A percentile compares a stretch with the other conserved stretches of the same genome.
Conservation (phyloP, 2,888 invertebrate species). For the Xylota segnis region DNA sequence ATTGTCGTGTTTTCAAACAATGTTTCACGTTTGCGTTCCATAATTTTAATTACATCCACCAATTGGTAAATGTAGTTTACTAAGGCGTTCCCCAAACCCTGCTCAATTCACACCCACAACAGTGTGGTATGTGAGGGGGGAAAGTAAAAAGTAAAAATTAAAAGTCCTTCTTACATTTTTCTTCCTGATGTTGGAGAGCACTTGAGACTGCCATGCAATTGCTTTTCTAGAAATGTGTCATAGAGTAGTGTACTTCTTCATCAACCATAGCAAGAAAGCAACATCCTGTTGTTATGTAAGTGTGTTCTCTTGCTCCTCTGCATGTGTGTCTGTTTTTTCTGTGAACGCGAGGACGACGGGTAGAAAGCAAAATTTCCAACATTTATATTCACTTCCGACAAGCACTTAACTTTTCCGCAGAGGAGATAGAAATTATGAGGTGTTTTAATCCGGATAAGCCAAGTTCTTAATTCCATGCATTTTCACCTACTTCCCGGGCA, state of each 20-base stretch:
- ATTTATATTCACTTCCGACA: slow-evolving; percentile 74
- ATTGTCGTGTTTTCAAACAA: too few relatives aligned
- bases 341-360: too few relatives aligned
- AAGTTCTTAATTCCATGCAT: slow-evolving; percentile 69
- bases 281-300: slow-evolving; percentile 43
- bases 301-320: neutral
- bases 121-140: too few relatives aligned
- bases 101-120: slow-evolving; percentile 4
- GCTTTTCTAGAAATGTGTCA: slow-evolving; percentile 52
- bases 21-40: too few relatives aligned
- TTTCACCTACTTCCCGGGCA: slow-evolving; percentile 62
- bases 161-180: slow-evolving; percentile 51
- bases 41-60: too few relatives aligned
- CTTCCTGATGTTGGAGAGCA: slow-evolving; percentile 64
- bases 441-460: slow-evolving; percentile 74
- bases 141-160: slow-evolving; percentile 32
- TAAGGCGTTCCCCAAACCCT: too few relatives aligned
- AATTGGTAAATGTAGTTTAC: too few relatives aligned
- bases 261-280: slow-evolving; percentile 39
- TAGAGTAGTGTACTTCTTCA: slow-evolving; percentile 32
- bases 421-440: slow-evolving; percentile 73
- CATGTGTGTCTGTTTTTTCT: slow-evolving; percentile 1
- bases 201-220: slow-evolving; percentile 42
- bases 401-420: slow-evolving; percentile 70
- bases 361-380: slow-evolving; percentile 51